A percentile compares a stretch with the other conserved stretches of the same genome.
Conservation (phyloP, 2,113 vertebrate species). For the Speoplatyrhinus poulsoni region DNA sequence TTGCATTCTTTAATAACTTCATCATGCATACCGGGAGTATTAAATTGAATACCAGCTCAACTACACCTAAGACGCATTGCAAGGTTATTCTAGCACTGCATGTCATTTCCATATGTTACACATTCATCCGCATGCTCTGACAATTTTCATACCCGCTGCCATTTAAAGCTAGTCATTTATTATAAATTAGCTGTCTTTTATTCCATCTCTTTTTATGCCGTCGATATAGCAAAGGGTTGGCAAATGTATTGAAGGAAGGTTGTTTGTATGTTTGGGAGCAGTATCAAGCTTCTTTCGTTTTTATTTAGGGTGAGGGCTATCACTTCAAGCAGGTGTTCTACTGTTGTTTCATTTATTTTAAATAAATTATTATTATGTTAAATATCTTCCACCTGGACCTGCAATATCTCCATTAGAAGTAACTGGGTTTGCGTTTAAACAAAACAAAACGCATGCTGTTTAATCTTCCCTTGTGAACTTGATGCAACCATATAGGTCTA, state of each 20-base stretch:
- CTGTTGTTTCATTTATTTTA: too few species aligned
- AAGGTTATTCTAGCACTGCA: background rate
- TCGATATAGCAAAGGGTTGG: background rate
- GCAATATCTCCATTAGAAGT: too few species aligned
- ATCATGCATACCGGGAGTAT: too few species aligned
- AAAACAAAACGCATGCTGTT: background rate
- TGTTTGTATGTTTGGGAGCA: background rate
- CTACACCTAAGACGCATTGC: background rate
- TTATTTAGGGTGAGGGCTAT: too few species aligned
- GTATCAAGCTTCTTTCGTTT: too few species aligned
- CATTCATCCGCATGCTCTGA: background rate
- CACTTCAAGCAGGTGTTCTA: too few species aligned
- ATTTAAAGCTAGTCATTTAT: slow-evolving; percentile 10
- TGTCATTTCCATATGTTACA: slow-evolving; percentile 4
- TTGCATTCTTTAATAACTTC: too few species aligned
- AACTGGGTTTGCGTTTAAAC: too few species aligned
- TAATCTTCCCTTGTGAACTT: background rate
- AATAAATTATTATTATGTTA: too few species aligned
- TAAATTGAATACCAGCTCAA: too few species aligned
- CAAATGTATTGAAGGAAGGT: too few species aligned
- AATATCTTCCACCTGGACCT: too few species aligned
- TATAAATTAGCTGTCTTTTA: slow-evolving; percentile 10
- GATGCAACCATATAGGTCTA: background rate
- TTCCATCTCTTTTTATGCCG: background rate
- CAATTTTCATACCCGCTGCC: background rate